phyloP scores from a whole-genome alignment of 1,140 invertebrate species.

The Neodiprion lecontei region DNA sequence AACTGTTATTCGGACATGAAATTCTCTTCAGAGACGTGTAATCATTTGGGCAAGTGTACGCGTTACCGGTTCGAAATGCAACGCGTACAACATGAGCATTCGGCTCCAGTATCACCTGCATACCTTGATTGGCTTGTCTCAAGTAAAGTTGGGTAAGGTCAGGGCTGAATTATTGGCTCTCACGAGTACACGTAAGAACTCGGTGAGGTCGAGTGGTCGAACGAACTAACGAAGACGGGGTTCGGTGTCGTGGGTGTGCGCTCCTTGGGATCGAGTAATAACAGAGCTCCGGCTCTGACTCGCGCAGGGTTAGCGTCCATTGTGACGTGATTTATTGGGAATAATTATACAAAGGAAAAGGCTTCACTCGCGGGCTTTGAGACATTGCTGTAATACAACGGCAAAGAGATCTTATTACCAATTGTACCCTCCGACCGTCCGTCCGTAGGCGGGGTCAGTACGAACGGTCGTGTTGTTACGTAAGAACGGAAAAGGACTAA shows the following conservation, averaged over 20 bases:
- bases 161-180: neutral
- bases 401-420: neutral
- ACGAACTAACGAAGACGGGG: neutral
- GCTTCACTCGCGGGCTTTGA: neutral
- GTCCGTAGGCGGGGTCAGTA: neutral
- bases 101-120: too few relatives aligned
- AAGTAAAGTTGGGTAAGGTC: neutral
- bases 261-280: neutral
- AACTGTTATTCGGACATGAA: too few relatives aligned
- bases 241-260: neutral
- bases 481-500: too few relatives aligned
- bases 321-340: neutral
- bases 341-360: neutral
- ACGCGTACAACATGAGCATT: too few relatives aligned
- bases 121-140: too few relatives aligned
- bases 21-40: too few relatives aligned
- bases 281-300: neutral
- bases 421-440: neutral
- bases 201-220: neutral
- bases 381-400: neutral
- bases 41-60: too few relatives aligned
- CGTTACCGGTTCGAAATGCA: too few relatives aligned
- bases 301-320: neutral
- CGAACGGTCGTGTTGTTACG: too few relatives aligned
- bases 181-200: neutral